These are phyloP conservation scores for Diorhabda elongata DNA, from an alignment of 1,140 invertebrate genomes.

Conservation along the genomic window DNA sequence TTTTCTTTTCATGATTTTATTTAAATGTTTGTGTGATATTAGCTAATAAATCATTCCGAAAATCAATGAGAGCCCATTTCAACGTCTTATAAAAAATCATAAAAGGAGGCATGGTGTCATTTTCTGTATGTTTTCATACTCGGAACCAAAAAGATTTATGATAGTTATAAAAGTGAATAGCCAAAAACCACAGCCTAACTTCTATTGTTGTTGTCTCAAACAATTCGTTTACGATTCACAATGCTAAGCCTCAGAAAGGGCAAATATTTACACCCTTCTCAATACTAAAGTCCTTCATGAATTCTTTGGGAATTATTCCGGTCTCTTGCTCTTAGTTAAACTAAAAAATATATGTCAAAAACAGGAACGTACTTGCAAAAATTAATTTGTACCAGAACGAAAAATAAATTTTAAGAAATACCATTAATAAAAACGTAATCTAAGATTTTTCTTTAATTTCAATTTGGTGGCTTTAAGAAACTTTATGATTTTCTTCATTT, in stretches of 20 bases:
- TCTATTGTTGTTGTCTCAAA: slow-evolving; percentile 24
- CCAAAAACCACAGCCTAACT: slow-evolving; percentile 24
- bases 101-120: slow-evolving; percentile 5
- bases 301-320: slow-evolving; percentile 22
- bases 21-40: too few species aligned
- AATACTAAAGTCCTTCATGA: slow-evolving; percentile 18
- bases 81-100: slow-evolving; percentile 5
- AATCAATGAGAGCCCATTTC: background rate
- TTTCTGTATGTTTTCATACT: background rate
- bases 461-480: too few species aligned
- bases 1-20: too few species aligned
- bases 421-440: too few species aligned
- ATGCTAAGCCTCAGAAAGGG: slow-evolving; percentile 23
- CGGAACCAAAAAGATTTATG: slow-evolving; percentile 23
- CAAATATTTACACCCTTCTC: slow-evolving; percentile 32
- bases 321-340: slow-evolving; percentile 5
- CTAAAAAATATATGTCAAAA: background rate
- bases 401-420: too few species aligned
- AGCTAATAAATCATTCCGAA: background rate
- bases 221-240: slow-evolving; percentile 26
- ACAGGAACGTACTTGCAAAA: too few species aligned
- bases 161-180: slow-evolving; percentile 24
- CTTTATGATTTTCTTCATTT: too few species aligned
- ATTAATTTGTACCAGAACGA: too few species aligned
- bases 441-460: too few species aligned